phyloP scores from a whole-genome alignment of 2,113 vertebrate species.

The Brienomyrus brachyistius region DNA sequence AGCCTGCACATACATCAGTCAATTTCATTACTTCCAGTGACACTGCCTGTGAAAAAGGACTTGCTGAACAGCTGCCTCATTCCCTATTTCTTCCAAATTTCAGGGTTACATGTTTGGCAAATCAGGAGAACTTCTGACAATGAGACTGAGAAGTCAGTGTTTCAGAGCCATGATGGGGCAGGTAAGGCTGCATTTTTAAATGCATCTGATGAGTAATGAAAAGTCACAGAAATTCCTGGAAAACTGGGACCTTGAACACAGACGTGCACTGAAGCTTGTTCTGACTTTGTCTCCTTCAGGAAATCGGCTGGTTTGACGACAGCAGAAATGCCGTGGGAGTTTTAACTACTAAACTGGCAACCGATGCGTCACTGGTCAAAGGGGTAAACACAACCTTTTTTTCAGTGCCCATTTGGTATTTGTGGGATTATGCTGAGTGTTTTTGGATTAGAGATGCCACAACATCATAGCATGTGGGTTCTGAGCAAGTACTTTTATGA shows the following conservation, averaged over 20 bases:
- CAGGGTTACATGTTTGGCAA: constrained; percentile 68
- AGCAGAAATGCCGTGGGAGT: constrained; percentile 59
- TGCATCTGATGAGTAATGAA: not conserved
- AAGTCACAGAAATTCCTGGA: not conserved
- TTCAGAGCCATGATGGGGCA: constrained; percentile 61
- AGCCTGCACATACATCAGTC: not conserved
- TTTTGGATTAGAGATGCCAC: too few relatives aligned
- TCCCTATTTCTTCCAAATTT: not conserved
- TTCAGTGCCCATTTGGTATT: constrained; percentile 27
- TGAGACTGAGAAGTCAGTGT: constrained; percentile 53
- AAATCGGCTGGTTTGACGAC: constrained; percentile 64
- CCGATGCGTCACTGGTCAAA: constrained; percentile 67
- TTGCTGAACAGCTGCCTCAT: not conserved
- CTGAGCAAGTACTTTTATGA: too few relatives aligned
- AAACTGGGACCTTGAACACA: not conserved
- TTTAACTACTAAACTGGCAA: constrained; percentile 67
- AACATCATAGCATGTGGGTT: too few relatives aligned
- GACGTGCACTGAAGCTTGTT: not conserved
- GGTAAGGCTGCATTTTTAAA: constrained; percentile 43
- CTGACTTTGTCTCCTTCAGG: constrained; percentile 22
- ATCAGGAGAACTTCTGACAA: constrained; percentile 57
- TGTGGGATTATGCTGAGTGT: not conserved
- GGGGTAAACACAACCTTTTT: constrained; percentile 47
- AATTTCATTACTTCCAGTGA: not conserved
- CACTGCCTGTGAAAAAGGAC: not conserved